Conservation (phyloP, 1,140 invertebrate genomes). For the Brachionus calyciflorus region DNA sequence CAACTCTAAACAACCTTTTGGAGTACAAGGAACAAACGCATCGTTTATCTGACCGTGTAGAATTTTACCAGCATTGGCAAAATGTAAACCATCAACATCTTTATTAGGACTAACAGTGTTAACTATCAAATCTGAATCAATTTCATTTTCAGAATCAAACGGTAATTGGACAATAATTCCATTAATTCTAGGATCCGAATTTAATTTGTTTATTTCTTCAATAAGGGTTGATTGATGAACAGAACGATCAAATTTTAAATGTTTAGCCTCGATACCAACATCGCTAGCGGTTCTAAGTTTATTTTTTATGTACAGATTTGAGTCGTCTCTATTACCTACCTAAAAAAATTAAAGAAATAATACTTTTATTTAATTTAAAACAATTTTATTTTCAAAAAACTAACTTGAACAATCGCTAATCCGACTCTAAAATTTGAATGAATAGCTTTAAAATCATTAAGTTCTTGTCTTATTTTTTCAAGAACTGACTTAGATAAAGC, state of each 20-base stretch:
- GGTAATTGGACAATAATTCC: constrained; percentile 94
- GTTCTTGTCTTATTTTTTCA: constrained; percentile 5
- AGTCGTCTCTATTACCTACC: constrained; percentile 90
- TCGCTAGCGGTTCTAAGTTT: constrained; percentile 87
- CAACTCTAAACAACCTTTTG: constrained; percentile 84
- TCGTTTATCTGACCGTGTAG: constrained; percentile 69
- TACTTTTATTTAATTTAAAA: neutral
- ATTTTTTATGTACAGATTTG: constrained; percentile 97
- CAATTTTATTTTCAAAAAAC: neutral
- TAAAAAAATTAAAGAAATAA: constrained; percentile 50
- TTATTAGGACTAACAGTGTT: constrained; percentile 79
- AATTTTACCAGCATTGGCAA: constrained; percentile 82
- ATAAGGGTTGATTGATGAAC: constrained; percentile 64
- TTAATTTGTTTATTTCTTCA: constrained; percentile 72
- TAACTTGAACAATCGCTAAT: constrained; percentile 39
- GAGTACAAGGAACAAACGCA: constrained; percentile 82
- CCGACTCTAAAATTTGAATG: constrained; percentile 21
- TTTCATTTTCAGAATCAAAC: constrained; percentile 74
- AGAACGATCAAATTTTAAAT: constrained; percentile 68
- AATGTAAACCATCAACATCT: constrained; percentile 95
- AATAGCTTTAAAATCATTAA: neutral
- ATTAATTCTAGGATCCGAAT: constrained; percentile 78
- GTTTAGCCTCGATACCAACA: constrained; percentile 80
- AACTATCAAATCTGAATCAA: constrained; percentile 81
- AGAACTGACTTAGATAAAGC: constrained; percentile 31